phyloP scores from a whole-genome alignment of 2,113 vertebrate species.

The Albula goreensis region DNA sequence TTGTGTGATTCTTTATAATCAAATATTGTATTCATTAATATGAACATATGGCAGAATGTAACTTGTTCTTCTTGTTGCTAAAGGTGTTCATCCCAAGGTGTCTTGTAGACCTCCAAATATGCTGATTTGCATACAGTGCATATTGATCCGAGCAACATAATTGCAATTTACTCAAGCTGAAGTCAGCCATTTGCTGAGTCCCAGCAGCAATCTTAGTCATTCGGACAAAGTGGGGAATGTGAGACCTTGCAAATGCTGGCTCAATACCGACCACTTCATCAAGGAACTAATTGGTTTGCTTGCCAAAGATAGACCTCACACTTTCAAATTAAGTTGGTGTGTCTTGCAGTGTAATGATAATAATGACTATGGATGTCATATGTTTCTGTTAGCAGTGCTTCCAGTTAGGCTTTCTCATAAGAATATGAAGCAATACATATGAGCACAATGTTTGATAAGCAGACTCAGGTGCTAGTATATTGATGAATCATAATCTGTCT shows the following conservation, averaged over 20 bases:
- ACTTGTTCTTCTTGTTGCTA: conserved; percentile 6
- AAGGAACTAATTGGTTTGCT: conserved; percentile 16
- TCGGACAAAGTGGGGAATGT: neutral
- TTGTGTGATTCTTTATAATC: neutral
- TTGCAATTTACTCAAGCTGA: conserved; percentile 19
- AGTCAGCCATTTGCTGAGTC: conserved; percentile 10
- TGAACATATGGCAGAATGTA: neutral
- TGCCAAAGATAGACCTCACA: conserved; percentile 1
- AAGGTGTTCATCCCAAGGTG: conserved; percentile 13
- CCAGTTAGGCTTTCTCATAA: neutral
- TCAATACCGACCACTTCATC: neutral
- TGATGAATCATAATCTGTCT: conserved; percentile 21
- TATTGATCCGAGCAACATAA: conserved; percentile 10
- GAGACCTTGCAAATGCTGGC: neutral
- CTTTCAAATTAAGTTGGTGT: conserved; percentile 2
- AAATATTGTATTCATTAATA: neutral
- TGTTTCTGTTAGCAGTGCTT: neutral
- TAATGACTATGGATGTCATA: neutral
- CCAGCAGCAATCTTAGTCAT: neutral
- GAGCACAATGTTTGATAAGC: neutral
- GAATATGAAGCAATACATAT: conserved; percentile 8
- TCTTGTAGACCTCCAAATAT: conserved; percentile 17
- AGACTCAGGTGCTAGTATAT: neutral
- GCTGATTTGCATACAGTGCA: conserved; percentile 23
- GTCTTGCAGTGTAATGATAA: conserved; percentile 2